Evolutionary conservation across 2,888 invertebrate genomes (phyloP), one percentile per base, ranked within the genome.

Genomic region (Agriotes lineatus): DNA sequence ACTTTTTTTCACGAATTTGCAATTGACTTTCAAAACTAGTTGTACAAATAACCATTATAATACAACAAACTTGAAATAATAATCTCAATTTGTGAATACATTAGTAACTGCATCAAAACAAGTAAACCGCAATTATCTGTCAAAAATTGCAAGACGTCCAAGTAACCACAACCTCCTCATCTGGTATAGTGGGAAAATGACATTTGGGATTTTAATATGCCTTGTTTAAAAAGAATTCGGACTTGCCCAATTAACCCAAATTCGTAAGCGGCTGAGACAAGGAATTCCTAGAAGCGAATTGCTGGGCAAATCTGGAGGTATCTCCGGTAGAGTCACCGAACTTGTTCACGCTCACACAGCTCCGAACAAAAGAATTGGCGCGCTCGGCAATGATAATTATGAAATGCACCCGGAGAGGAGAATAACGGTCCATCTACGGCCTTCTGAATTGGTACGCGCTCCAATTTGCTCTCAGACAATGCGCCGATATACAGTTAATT

Each of bases 301-400:
- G n/a, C n/a, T n/a, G n/a, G n/a, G n/a, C 25, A 48, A 48, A 20
- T 22, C 19, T 45, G n/a, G n/a, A 45, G 12, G 20, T 20, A 48
- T 14, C 42, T 22, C 12, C 22, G 22, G 42, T 14, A 2, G 16
- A 42, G 1, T 19, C 25, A 48, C n/a, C 22, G 22, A 48, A 22
- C 48, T 22, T 5, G 44, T 59, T 45, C 22, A 59, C 59, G 59
- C 33, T 59, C 44, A 16, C 44, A 30, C 44, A 59, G 3, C 10
- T 45, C 25, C 30, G 58, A 67, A 52, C 45, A 59, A 65, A 37
- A 22, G 37, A 52, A 52, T 52, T 64, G 44, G 16, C 33, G 9
- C 16, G n/a, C 48, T 22, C 9, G 22, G 19, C 30, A 35, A 59
- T 45, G 45, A 54, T 54, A 50, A 62, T 62, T 50, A 35, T 54